Base-by-base conservation (phyloP, 1,140 invertebrate genomes). In the Cataglyphis hispanica region DNA sequence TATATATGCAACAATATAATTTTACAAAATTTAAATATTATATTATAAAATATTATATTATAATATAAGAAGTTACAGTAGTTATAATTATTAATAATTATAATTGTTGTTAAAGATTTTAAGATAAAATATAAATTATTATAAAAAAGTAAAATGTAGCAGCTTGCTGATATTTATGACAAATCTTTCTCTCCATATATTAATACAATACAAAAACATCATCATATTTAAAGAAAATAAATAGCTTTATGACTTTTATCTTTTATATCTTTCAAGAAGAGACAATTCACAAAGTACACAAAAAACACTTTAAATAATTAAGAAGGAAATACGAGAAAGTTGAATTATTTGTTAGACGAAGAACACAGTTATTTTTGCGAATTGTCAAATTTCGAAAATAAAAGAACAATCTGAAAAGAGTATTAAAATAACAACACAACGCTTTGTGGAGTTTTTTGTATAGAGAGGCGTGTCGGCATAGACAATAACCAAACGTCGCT, bases 391-490 rank as follows among this genome's bases (percentile, higher is more conserved):
- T 50, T 58, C n/a, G 6, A 3, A 2, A n/a, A 27, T 31, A 7
- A n/a, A 37, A 37, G 19, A 10, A 10, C 16, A 6, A 13, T 56
- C 8, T 13, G n/a, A 58, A 22, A 19, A 22, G 43, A 53, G 27
- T 50, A 16, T 46, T 16, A 16, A 1, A 43, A 43, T 4, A 46
- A 43, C 11, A 16, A 46, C 13, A 1, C 10, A 53, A 11, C 16
- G 27, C 46, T 60, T 77, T 58, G 34, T n/a, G 60, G n/a, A 50
- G 16, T 10, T 64, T 37, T 58, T 43, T 43, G 40, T 11, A 43
- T 10, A 10, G 40, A 7, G 31, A 91, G 90, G 87, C 70, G 89
- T 90, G 84, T 77, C 84, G 60, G n/a, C 34, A 22, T 50, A 19
- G 1, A 50, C 13, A 27, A 53, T 84, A 81, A 84, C 53, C 53